Evolutionary conservation across 2,797 vertebrate species (phyloP).

Genomic region (Halcyon badia): DNA sequence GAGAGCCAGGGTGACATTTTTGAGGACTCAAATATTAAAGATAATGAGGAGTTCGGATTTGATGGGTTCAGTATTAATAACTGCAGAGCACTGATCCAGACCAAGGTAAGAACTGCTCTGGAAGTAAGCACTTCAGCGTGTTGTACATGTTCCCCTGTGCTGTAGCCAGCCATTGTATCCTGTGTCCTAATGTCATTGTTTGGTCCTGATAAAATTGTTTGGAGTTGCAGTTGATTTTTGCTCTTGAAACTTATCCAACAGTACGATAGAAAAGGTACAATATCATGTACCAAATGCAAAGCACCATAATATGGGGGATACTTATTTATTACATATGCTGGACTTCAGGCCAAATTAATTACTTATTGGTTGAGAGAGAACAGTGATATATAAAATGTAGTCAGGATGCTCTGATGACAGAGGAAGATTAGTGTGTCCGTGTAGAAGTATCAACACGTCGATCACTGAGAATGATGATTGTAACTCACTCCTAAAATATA

Average conservation of each 20-base stretch:
- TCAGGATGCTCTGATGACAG: neutral
- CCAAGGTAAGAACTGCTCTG: constrained; percentile 66
- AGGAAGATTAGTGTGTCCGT: neutral
- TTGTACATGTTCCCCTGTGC: neutral
- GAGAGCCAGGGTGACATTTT: neutral
- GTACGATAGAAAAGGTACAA: neutral
- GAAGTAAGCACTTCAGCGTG: neutral
- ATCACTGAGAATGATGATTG: neutral
- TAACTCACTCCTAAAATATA: neutral
- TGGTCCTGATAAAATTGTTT: neutral
- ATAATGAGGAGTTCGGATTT: constrained; percentile 10
- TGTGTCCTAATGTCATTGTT: neutral
- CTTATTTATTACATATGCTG: neutral
- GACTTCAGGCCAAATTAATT: neutral
- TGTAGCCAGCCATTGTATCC: neutral
- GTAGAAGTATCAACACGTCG: neutral
- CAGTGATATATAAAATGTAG: too few relatives aligned
- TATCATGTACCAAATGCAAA: neutral
- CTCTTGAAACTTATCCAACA: neutral
- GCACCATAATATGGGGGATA: neutral
- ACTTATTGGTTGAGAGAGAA: neutral
- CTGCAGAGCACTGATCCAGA: constrained; percentile 75
- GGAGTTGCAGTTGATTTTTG: neutral
- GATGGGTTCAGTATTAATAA: constrained; percentile 21
- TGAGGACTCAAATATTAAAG: constrained; percentile 26